These are phyloP conservation scores for Thaumatotibia leucotreta DNA, from an alignment of 1,140 invertebrate genomes.

Conservation along the genomic window DNA sequence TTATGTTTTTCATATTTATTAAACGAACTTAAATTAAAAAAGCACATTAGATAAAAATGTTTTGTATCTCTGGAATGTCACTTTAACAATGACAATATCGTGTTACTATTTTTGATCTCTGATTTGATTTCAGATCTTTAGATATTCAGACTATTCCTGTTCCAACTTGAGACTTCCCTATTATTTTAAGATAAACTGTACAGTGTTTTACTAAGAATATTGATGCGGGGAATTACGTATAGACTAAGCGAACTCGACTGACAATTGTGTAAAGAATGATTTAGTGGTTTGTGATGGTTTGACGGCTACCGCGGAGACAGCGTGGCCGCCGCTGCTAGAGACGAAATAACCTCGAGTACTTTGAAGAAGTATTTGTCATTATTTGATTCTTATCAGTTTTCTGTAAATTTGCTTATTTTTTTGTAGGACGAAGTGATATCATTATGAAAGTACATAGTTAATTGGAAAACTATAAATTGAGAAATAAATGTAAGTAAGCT, in stretches of 20 bases:
- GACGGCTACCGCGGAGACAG: not conserved
- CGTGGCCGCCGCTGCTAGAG: not conserved
- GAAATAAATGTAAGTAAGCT: not conserved
- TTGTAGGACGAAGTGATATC: not conserved
- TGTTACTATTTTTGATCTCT: too few species aligned
- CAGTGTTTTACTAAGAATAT: not conserved
- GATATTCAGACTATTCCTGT: not conserved
- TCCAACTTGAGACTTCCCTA: not conserved
- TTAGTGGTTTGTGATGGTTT: not conserved
- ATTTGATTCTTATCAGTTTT: not conserved
- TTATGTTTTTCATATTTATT: too few species aligned
- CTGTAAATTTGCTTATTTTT: not conserved
- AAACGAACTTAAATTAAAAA: too few species aligned
- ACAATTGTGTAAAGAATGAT: not conserved
- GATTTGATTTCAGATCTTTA: too few species aligned
- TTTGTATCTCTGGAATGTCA: too few species aligned
- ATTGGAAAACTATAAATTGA: not conserved
- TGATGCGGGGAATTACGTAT: not conserved
- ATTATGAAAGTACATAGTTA: not conserved
- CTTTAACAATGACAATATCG: too few species aligned
- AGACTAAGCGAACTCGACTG: conserved; percentile 1
- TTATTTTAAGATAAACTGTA: conserved; percentile 1
- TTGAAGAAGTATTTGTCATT: not conserved
- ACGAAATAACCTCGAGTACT: not conserved
- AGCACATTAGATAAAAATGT: too few species aligned